phyloP scores from a whole-genome alignment of 2,797 vertebrate species.

The Bradypodion ventrale region DNA sequence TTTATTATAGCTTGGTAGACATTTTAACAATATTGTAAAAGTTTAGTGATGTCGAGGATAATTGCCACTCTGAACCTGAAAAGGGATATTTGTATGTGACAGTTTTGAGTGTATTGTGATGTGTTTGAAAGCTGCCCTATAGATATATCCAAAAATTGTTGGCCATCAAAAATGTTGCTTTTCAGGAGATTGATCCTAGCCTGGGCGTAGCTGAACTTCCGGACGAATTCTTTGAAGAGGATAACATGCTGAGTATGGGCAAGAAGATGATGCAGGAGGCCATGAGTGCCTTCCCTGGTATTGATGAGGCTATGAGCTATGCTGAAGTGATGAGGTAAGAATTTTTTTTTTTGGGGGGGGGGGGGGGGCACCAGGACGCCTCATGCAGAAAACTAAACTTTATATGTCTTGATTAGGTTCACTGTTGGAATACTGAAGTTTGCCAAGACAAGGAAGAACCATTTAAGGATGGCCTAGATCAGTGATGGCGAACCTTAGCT shows the following conservation, averaged over 20 bases:
- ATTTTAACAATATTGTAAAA: not conserved
- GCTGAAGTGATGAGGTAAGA: constrained; percentile 92
- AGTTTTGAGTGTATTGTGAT: not conserved
- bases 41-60: not conserved
- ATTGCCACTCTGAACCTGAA: not conserved
- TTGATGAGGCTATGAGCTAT: constrained; percentile 96
- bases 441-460: not conserved
- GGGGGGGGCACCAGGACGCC: too few relatives aligned
- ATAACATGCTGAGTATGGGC: constrained; percentile 96
- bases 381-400: not conserved
- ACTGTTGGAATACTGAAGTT: not conserved
- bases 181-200: constrained; percentile 94
- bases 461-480: not conserved
- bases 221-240: constrained; percentile 95
- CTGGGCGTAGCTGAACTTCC: constrained; percentile 93
- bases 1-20: not conserved
- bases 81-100: not conserved
- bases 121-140: not conserved
- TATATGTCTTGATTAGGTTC: not conserved
- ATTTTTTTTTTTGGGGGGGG: too few relatives aligned
- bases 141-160: not conserved
- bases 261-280: constrained; percentile 99
- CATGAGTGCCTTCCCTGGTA: constrained; percentile 95
- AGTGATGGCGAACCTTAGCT: too few relatives aligned
- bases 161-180: not conserved